These are phyloP conservation scores for Melanerpes aurifrons DNA, from an alignment of 2,113 vertebrate genomes.

Conservation along the genomic window DNA sequence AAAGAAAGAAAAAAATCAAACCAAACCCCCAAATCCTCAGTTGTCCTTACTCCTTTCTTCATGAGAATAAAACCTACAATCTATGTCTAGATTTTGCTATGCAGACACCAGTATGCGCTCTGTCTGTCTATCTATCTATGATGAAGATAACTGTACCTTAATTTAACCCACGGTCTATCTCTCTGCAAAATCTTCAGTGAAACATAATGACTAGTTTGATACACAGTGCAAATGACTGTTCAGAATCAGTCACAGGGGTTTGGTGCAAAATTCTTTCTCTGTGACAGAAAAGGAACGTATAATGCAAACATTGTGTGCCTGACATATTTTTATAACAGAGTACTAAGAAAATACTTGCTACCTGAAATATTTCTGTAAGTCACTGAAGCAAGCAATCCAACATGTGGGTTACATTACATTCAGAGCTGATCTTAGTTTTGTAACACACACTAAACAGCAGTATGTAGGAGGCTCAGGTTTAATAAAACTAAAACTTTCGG, in stretches of 20 bases:
- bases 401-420: conserved; percentile 69
- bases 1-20: no score
- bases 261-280: not conserved
- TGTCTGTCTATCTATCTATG: not conserved
- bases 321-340: conserved; percentile 35
- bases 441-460: conserved; percentile 55
- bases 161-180: not conserved
- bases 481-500: conserved; percentile 58
- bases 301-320: conserved; percentile 43
- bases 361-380: conserved; percentile 71
- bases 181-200: not conserved
- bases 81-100: not conserved
- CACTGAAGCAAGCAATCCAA: conserved; percentile 50
- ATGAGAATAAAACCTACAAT: not conserved
- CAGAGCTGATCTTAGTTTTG: conserved; percentile 60
- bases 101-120: rapidly evolving
- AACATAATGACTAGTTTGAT: not conserved
- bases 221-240: not conserved
- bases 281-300: not conserved
- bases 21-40: not conserved
- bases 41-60: not conserved
- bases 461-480: conserved; percentile 34
- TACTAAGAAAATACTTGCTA: conserved; percentile 67
- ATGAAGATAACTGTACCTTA: not conserved
- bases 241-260: not conserved